Evolutionary conservation across 2,797 vertebrate genomes (phyloP).

Genomic region (Sandelia bainsii): DNA sequence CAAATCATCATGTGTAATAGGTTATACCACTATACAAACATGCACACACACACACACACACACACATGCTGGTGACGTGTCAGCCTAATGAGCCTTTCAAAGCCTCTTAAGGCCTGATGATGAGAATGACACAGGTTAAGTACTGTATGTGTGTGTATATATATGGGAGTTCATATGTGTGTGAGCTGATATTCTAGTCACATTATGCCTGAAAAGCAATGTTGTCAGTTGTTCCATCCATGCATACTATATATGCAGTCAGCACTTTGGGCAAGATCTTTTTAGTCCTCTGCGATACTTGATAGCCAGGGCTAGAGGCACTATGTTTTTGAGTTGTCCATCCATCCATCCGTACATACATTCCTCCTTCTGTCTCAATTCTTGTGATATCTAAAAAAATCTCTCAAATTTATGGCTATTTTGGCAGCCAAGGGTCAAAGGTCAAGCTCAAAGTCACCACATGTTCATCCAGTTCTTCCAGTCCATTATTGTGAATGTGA

Average conservation of each 20-base stretch:
- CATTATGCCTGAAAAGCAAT: neutral
- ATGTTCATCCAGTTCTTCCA: no score
- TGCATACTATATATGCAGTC: neutral
- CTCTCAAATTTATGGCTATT: no score
- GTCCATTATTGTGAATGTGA: no score
- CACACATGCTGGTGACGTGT: neutral
- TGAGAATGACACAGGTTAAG: slow-evolving; percentile 19
- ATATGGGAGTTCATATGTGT: neutral
- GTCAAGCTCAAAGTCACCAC: no score
- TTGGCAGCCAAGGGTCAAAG: no score
- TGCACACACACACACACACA: neutral
- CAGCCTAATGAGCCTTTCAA: slow-evolving; percentile 41
- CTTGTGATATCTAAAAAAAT: no score
- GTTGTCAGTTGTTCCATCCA: neutral
- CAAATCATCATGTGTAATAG: neutral
- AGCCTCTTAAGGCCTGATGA: slow-evolving; percentile 14
- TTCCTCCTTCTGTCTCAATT: no score
- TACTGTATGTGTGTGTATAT: neutral
- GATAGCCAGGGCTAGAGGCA: no score
- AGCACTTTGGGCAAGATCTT: no score
- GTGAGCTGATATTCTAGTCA: neutral
- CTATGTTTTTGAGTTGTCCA: no score
- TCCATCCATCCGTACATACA: no score
- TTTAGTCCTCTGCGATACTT: no score
- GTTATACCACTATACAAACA: neutral